Base-by-base conservation (phyloP, 2,113 vertebrate species). In the Notechis scutatus region DNA sequence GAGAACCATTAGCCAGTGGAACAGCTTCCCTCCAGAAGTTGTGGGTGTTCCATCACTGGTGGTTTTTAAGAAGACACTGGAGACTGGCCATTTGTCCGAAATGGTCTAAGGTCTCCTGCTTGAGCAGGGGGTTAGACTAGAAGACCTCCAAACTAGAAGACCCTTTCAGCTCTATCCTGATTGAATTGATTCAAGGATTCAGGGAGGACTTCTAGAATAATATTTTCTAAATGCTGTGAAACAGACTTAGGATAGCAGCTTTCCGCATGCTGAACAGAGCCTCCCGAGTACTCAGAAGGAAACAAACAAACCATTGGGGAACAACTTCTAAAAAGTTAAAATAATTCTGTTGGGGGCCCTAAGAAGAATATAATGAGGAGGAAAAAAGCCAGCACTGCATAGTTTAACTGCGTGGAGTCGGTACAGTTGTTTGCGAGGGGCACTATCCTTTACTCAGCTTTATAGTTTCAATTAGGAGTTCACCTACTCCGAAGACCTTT, bases 381-480 rank as follows among this genome's bases (percentile, higher is more conserved):
- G 39, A 1, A 23, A 29, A 85, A 91, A 54, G 74, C 54, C 74
- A 91, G 29, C 85, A 29, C 85, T 42, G 14, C 74, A 86, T 34
- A 85, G 54, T 91, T 55, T 57, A 85, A 91, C 24, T 57, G 54
- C 39, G 21, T 2, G 45, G 90, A 91, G 87, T 47, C 8, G 3
- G 39, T 42, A 45, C 10, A 85, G 91, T 47, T 9, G 23, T 50
- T 42, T 59, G 18, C 8, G 47, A 87, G 55, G 55, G 18, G 24
- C 29, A 59, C 15, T 86, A 59, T 14, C 24, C 42, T 91, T 54
- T 86, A 86, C 42, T 86, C 90, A 85, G 90, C 54, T 85, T 91
- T 91, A 91, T 91, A 57, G 52, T 85, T 85, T 91, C 90, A 91
- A 86, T 91, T 91, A 86, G 90, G 74, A 91, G 74, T 91, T 91